These are phyloP conservation scores for Atrina japonica DNA, from an alignment of 2,888 invertebrate species.

Conservation along the genomic window DNA sequence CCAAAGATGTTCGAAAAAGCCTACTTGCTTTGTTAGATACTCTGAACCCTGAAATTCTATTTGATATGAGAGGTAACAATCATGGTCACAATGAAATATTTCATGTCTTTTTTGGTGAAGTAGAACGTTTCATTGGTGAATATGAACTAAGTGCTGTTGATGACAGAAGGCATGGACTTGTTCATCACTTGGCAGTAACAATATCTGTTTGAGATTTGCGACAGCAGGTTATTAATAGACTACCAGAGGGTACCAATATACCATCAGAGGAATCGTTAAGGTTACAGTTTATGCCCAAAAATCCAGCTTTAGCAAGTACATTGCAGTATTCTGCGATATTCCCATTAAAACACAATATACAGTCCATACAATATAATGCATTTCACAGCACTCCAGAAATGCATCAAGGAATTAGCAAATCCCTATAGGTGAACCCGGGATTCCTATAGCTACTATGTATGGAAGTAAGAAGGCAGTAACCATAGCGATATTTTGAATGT, in stretches of 20 bases:
- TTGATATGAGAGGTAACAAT: too few relatives aligned
- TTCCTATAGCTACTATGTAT: constrained; percentile 2
- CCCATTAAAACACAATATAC: constrained; percentile 9
- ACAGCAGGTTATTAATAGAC: neutral
- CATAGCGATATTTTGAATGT: constrained; percentile 12
- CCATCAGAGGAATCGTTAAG: constrained; percentile 23
- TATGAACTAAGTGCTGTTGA: constrained; percentile 28
- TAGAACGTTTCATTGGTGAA: constrained; percentile 10
- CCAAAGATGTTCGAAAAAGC: too few relatives aligned
- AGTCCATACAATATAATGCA: constrained; percentile 1
- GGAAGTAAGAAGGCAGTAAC: constrained; percentile 11
- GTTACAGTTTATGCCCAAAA: constrained; percentile 28
- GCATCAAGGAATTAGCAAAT: neutral
- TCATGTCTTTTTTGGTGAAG: constrained; percentile 14
- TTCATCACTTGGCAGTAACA: constrained; percentile 13
- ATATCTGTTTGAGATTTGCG: constrained; percentile 16
- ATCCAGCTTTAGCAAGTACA: neutral
- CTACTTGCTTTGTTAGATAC: too few relatives aligned
- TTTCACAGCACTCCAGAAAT: neutral
- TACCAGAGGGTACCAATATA: constrained; percentile 9
- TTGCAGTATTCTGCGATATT: constrained; percentile 5
- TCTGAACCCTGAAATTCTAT: too few relatives aligned
- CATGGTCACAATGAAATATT: too few relatives aligned
- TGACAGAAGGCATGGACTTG: constrained; percentile 21
- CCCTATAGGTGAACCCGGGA: constrained; percentile 8